Evolutionary conservation across 2,888 invertebrate species (phyloP).

Genomic region (Mimas tiliae): DNA sequence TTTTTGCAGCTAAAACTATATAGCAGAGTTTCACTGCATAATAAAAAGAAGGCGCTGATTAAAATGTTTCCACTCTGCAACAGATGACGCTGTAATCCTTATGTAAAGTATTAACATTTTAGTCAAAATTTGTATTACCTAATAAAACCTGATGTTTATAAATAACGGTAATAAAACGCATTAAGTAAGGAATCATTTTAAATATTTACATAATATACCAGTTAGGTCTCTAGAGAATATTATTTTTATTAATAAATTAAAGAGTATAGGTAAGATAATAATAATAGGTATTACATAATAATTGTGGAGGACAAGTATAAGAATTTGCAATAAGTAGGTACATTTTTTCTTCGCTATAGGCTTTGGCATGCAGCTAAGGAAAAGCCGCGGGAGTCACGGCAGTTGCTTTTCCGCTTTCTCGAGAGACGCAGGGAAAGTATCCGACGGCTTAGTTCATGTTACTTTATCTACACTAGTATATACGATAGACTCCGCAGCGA

Average conservation of each 20-base stretch:
- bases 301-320: background rate
- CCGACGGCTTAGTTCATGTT: slow-evolving; percentile 3
- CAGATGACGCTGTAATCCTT: slow-evolving; percentile 32
- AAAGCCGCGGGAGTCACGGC: slow-evolving; percentile 54
- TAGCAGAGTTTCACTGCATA: too few relatives aligned
- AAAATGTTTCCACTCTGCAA: background rate
- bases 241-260: too few relatives aligned
- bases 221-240: too few relatives aligned
- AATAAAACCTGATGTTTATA: too few relatives aligned
- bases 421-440: slow-evolving; percentile 53
- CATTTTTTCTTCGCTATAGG: background rate
- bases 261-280: too few relatives aligned
- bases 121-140: too few relatives aligned
- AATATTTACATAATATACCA: background rate
- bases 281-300: too few relatives aligned
- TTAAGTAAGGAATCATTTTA: too few relatives aligned
- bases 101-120: too few relatives aligned
- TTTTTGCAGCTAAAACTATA: slow-evolving; percentile 29
- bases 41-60: background rate
- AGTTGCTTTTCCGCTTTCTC: slow-evolving; percentile 77
- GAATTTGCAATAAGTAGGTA: background rate
- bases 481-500: too few relatives aligned
- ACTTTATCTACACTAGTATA: background rate
- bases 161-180: too few relatives aligned
- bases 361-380: slow-evolving; percentile 22